These are phyloP conservation scores for Paracentrotus lividus DNA, from an alignment of 53 echinoderm and acorn worm species.

Conservation along the genomic window DNA sequence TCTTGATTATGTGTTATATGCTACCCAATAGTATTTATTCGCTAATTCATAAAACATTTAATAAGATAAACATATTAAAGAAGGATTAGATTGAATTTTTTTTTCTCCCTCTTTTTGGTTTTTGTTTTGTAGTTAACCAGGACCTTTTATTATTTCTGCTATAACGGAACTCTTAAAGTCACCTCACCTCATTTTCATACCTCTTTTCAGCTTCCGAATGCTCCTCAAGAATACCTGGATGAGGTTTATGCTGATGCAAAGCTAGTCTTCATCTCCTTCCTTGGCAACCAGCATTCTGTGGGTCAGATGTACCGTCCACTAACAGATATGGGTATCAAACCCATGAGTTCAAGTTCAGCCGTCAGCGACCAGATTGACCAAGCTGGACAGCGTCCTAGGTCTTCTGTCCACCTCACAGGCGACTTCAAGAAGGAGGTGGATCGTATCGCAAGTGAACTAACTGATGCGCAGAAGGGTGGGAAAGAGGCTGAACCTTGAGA, in stretches of 20 bases:
- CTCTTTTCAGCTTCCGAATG: conserved; percentile 75
- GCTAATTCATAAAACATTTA: no score
- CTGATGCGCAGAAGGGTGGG: neutral
- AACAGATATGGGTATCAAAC: conserved; percentile 60
- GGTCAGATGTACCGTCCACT: conserved; percentile 85
- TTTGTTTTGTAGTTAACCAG: no score
- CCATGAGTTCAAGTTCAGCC: no score
- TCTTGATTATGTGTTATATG: no score
- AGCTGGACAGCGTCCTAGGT: conserved; percentile 88
- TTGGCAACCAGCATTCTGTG: conserved; percentile 69
- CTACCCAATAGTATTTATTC: no score
- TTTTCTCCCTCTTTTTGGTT: no score
- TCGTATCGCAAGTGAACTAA: neutral
- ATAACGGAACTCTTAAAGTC: no score
- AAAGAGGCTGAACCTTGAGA: neutral
- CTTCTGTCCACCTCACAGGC: conserved; percentile 75
- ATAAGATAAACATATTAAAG: no score
- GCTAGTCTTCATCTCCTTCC: conserved; percentile 93
- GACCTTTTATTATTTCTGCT: no score
- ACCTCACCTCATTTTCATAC: no score
- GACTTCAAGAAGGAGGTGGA: conserved; percentile 80
- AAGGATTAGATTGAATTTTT: no score
- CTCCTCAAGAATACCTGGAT: conserved; percentile 86
- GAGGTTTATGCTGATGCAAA: conserved; percentile 80
- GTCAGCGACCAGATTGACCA: no score